Conservation (phyloP, 2,113 vertebrate genomes). For the Crypturellus undulatus region DNA sequence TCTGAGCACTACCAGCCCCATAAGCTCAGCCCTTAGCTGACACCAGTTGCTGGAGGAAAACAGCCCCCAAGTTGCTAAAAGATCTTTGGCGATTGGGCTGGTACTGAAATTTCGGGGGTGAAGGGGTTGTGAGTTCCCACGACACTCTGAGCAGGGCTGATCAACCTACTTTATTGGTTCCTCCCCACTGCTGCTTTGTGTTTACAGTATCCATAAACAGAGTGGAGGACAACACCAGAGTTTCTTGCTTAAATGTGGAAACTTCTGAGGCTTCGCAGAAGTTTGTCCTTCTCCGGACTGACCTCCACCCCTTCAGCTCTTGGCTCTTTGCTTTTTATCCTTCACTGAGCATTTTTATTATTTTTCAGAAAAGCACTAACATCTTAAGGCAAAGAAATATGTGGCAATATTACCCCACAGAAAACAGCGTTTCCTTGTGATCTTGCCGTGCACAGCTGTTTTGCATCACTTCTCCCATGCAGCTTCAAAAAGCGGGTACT, state of each 20-base stretch:
- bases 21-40: background rate
- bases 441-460: slow-evolving; percentile 26
- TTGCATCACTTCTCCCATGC: slow-evolving; percentile 4
- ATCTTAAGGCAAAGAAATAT: background rate
- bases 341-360: background rate
- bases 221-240: background rate
- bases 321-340: background rate
- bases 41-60: background rate
- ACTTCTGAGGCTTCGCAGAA: background rate
- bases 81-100: background rate
- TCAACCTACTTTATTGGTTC: background rate
- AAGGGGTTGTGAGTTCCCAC: background rate
- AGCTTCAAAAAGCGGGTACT: background rate
- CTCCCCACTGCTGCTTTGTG: background rate
- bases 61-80: background rate
- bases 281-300: background rate
- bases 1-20: background rate
- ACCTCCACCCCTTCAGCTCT: background rate
- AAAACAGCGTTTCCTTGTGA: background rate
- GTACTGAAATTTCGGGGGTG: background rate
- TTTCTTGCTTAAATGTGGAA: background rate
- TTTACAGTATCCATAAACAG: background rate
- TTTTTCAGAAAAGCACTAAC: background rate
- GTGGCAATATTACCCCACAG: slow-evolving; percentile 11
- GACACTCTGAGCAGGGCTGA: background rate